Conservation (phyloP, 1,140 invertebrate species). For the Orchesella cincta region DNA sequence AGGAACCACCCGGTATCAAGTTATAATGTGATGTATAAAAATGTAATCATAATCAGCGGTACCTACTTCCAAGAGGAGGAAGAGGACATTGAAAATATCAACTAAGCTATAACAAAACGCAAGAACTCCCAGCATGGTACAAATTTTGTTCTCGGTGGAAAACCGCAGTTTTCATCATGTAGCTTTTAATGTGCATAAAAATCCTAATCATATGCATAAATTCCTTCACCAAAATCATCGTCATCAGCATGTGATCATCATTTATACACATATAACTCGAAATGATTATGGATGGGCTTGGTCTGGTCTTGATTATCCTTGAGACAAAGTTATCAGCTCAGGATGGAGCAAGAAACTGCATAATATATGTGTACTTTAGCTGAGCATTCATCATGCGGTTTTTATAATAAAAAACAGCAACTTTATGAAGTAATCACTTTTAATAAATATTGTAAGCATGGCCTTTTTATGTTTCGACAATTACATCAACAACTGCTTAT, state of each 20-base stretch:
- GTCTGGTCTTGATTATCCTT: background rate
- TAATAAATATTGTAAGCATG: too few relatives aligned
- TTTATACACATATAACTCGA: background rate
- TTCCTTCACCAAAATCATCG: background rate
- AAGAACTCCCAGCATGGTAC: constrained; percentile 15
- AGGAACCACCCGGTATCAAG: constrained; percentile 19
- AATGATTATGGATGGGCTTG: background rate
- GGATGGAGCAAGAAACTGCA: background rate
- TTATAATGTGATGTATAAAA: background rate
- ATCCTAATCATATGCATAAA: background rate
- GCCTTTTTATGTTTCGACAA: too few relatives aligned
- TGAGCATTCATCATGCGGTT: background rate
- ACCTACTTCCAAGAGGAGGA: background rate
- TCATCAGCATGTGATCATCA: background rate
- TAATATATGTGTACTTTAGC: too few relatives aligned
- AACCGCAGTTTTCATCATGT: too few relatives aligned
- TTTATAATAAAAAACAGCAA: background rate
- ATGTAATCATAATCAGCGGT: background rate
- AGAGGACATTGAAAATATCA: background rate
- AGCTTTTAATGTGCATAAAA: background rate
- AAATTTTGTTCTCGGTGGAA: constrained; percentile 9
- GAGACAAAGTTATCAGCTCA: background rate
- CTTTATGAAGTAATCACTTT: background rate
- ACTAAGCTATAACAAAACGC: background rate
- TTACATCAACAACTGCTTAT: too few relatives aligned